Percentiles rank a stretch among this genome's conserved stretches.
These are phyloP conservation scores for Lycorma delicatula DNA, from an alignment of 1,140 invertebrate genomes.

Conservation along the genomic window DNA sequence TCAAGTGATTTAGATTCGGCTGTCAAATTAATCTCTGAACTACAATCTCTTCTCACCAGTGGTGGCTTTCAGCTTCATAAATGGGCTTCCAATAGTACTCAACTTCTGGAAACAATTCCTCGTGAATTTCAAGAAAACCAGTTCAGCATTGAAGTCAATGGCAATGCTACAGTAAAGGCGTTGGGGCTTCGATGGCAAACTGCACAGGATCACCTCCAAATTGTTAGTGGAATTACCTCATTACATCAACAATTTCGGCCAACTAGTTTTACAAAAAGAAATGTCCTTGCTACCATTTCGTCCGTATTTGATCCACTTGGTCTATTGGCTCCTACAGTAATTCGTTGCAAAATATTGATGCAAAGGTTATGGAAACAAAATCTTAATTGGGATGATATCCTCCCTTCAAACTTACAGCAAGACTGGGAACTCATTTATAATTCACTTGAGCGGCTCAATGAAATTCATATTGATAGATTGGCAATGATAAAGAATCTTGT, in stretches of 20 bases:
- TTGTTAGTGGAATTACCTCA: not conserved
- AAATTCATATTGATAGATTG: no score
- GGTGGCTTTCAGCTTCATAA: constrained; percentile 30
- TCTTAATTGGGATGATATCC: constrained; percentile 14
- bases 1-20: constrained; percentile 16
- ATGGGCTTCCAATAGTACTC: constrained; percentile 28
- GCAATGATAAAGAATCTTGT: no score
- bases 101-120: not conserved
- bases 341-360: constrained; percentile 19
- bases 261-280: constrained; percentile 4
- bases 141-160: not conserved
- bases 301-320: constrained; percentile 24
- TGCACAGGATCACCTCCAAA: not conserved
- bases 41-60: constrained; percentile 24
- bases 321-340: constrained; percentile 14
- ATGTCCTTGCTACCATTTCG: constrained; percentile 19
- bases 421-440: no score
- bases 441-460: no score
- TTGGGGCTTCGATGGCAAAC: not conserved
- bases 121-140: not conserved
- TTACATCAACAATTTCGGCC: not conserved
- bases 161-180: not conserved
- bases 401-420: no score
- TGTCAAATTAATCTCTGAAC: constrained; percentile 20
- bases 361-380: constrained; percentile 22